These are phyloP conservation scores for Tetheella fluctuosa DNA, from an alignment of 2,888 invertebrate species.

Conservation along the genomic window DNA sequence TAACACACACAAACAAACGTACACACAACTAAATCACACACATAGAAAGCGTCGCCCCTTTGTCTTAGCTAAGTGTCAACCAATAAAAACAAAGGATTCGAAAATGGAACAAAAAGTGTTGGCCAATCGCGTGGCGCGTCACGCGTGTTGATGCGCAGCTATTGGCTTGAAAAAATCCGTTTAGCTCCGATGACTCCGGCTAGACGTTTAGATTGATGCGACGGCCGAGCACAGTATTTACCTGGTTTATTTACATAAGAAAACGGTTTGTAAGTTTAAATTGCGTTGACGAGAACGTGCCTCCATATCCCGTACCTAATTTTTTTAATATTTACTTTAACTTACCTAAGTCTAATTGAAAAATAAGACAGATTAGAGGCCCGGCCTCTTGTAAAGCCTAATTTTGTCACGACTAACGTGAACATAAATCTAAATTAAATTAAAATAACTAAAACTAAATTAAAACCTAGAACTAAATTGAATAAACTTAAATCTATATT, in stretches of 20 bases:
- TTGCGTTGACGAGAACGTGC: constrained; percentile 17
- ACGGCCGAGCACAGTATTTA: constrained; percentile 61
- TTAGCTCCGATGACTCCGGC: constrained; percentile 79
- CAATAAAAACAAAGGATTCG: constrained; percentile 84
- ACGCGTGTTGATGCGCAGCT: constrained; percentile 81
- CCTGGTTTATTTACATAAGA: constrained; percentile 56
- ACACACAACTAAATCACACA: constrained; percentile 65
- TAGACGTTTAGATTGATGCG: constrained; percentile 79
- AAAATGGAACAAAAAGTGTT: constrained; percentile 83
- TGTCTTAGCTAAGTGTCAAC: constrained; percentile 85
- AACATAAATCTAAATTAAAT: no score
- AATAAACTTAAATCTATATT: no score
- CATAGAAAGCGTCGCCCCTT: constrained; percentile 79
- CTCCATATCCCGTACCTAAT: not conserved
- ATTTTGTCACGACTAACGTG: no score
- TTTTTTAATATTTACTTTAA: not conserved
- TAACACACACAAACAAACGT: constrained; percentile 70
- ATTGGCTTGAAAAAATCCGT: constrained; percentile 83
- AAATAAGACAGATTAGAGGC: no score
- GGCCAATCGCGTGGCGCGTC: constrained; percentile 79
- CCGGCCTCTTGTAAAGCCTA: no score
- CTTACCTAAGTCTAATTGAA: no score
- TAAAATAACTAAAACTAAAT: no score
- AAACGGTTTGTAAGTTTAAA: constrained; percentile 28
- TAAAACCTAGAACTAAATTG: no score